A percentile compares a stretch with the other conserved stretches of the same genome.
Conservation (phyloP, 35 echinoderm and acorn worm genomes). For the Holothuria glaberrima region DNA sequence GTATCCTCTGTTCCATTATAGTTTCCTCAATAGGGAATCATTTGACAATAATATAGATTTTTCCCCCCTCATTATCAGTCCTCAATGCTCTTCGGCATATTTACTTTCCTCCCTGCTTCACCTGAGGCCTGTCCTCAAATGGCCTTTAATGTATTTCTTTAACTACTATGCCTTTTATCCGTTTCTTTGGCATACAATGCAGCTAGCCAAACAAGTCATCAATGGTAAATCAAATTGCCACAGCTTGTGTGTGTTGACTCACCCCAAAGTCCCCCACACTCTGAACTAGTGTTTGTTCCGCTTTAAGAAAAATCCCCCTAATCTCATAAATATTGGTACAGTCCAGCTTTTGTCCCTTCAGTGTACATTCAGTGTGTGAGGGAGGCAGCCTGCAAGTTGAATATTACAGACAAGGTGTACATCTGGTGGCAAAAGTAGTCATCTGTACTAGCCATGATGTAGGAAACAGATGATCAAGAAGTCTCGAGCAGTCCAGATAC, state of each 20-base stretch:
- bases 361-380: too few relatives aligned
- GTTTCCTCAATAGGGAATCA: too few relatives aligned
- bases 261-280: conserved; percentile 3
- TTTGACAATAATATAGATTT: too few relatives aligned
- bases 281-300: too few relatives aligned
- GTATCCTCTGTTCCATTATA: too few relatives aligned
- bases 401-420: too few relatives aligned
- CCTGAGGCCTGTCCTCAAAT: conserved; percentile 25
- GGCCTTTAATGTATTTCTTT: conserved; percentile 25
- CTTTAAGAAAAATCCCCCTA: conserved; percentile 23
- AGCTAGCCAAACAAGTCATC: conserved; percentile 22
- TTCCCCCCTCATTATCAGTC: too few relatives aligned
- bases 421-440: too few relatives aligned
- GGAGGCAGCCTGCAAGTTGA: too few relatives aligned
- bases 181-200: conserved; percentile 11
- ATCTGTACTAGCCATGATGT: too few relatives aligned
- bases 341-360: not conserved
- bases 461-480: too few relatives aligned
- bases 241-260: conserved; percentile 7
- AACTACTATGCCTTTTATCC: not conserved
- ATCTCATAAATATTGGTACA: conserved; percentile 45
- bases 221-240: conserved; percentile 11
- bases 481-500: too few relatives aligned
- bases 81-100: not conserved
- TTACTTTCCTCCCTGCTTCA: not conserved